Percentiles rank a stretch among this genome's conserved stretches.
These are phyloP conservation scores for Sandelia bainsii DNA, from an alignment of 2,797 vertebrate species.

Conservation along the genomic window DNA sequence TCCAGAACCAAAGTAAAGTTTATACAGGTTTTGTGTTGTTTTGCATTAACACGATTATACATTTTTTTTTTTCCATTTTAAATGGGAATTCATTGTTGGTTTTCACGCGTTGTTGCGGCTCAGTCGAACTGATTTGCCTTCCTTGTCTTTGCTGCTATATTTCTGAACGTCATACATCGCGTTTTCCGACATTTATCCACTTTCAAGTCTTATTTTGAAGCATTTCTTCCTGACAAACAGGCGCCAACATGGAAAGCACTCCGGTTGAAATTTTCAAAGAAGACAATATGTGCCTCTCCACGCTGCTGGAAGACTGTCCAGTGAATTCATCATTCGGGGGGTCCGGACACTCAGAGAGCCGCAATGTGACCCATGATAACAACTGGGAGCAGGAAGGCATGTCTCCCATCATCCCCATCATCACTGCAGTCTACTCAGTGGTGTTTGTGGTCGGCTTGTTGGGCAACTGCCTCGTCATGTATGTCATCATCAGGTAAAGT, in stretches of 20 bases:
- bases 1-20: neutral
- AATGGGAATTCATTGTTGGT: neutral
- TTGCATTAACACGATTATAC: neutral
- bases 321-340: conserved; percentile 74
- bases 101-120: conserved; percentile 9
- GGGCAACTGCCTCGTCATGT: conserved; percentile 98
- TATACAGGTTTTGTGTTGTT: neutral
- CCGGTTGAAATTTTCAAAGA: conserved; percentile 91
- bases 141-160: neutral
- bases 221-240: conserved; percentile 26
- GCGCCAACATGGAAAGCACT: conserved; percentile 85
- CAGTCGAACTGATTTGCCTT: neutral
- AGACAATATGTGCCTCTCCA: conserved; percentile 82
- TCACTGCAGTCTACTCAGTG: conserved; percentile 95
- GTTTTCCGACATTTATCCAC: too few species aligned
- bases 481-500: conserved; percentile 96
- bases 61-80: neutral
- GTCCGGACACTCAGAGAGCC: conserved; percentile 75
- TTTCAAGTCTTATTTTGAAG: conserved; percentile 8
- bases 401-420: conserved; percentile 92
- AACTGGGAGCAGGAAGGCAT: conserved; percentile 86
- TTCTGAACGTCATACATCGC: too few species aligned
- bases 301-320: conserved; percentile 77
- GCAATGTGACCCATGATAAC: conserved; percentile 73
- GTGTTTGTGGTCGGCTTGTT: conserved; percentile 96